Evolutionary conservation across 2,113 vertebrate species (phyloP), one percentile per base, ranked within the genome.

Genomic region (Nothocercus nigrocapillus): DNA sequence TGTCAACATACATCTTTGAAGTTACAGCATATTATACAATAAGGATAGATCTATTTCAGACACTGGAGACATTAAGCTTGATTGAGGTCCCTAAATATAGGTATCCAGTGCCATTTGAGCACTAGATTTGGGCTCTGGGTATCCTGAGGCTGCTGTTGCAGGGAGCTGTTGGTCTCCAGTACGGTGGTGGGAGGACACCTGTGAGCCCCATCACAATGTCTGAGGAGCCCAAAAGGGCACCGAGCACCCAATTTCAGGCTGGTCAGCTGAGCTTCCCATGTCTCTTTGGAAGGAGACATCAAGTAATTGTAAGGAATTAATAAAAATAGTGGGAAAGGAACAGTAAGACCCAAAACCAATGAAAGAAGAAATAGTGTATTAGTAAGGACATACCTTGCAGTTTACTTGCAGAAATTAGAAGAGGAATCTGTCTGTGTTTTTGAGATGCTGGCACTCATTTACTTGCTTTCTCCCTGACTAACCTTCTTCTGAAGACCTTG

Each of bases 141-240:
- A 34, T 11, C 42, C 38, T 44, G n/a, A 36, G 34, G 38, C 13
- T 1, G 13, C 30, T 25, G 25, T 61, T 83, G n/a, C 28, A 42
- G 25, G 17, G 2, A 19, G 30, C 13, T 2, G 3, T 73, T 73
- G 49, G 12, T 78, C 61, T 74, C 44, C n/a, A 73, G 28, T 5
- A 32, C 14, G 21, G 21, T 36, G 61, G 61, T 63, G 34, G 21
- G 24, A 24, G 34, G 34, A 16, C 1, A 2, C 40, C 6, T 1
- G 10, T 5, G 7, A 11, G 10, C 4, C 1, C 27, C 27, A 22
- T 3, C 4, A 7, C 12, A 17, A 2, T 56, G 27, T 13, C 6
- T 42, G 21, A 53, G 63, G 61, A 34, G n/a, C n/a, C 61, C 25
- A 20, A 38, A 36, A 36, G 13, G 40, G 40, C 34, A 45, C 20